phyloP scores from a whole-genome alignment of 2,797 vertebrate genomes.

The Karalla daura region DNA sequence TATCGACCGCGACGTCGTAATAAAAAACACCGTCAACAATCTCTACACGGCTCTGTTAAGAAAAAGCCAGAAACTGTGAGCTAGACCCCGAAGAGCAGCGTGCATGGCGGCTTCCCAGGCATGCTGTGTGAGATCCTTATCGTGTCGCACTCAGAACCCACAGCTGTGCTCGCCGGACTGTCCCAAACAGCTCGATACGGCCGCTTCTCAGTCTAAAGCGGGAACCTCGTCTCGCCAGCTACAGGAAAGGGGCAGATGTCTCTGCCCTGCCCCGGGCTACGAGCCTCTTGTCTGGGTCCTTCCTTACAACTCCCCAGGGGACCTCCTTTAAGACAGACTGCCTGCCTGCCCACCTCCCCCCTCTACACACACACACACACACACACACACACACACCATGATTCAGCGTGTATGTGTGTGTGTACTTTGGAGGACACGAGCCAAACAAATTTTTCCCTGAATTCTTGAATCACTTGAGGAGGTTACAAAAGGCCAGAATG shows the following conservation, averaged over 20 bases:
- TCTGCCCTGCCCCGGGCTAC: conserved; percentile 63
- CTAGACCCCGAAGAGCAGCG: conserved; percentile 24
- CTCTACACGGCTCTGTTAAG: neutral
- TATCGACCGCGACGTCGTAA: conserved; percentile 18
- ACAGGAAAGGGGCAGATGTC: conserved; percentile 80
- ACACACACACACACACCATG: conserved; percentile 33
- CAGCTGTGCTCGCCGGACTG: conserved; percentile 64
- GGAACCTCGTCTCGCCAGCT: conserved; percentile 42
- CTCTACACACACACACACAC: no score
- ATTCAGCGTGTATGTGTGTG: conserved; percentile 56
- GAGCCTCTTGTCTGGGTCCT: conserved; percentile 67
- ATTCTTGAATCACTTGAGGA: conserved; percentile 47
- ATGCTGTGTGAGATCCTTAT: conserved; percentile 68
- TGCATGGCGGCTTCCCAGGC: conserved; percentile 42
- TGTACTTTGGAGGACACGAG: conserved; percentile 38
- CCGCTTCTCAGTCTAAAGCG: conserved; percentile 45
- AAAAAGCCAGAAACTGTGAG: conserved; percentile 12
- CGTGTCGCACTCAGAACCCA: conserved; percentile 44
- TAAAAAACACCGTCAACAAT: conserved; percentile 26
- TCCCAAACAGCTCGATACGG: conserved; percentile 38
- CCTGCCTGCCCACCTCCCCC: neutral
- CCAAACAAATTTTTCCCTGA: conserved; percentile 54
- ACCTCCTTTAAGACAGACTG: conserved; percentile 55
- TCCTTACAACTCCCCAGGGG: conserved; percentile 73
- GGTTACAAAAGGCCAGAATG: conserved; percentile 66